Evolutionary conservation across 2,888 invertebrate species (phyloP).

Genomic region (Spodoptera littoralis): DNA sequence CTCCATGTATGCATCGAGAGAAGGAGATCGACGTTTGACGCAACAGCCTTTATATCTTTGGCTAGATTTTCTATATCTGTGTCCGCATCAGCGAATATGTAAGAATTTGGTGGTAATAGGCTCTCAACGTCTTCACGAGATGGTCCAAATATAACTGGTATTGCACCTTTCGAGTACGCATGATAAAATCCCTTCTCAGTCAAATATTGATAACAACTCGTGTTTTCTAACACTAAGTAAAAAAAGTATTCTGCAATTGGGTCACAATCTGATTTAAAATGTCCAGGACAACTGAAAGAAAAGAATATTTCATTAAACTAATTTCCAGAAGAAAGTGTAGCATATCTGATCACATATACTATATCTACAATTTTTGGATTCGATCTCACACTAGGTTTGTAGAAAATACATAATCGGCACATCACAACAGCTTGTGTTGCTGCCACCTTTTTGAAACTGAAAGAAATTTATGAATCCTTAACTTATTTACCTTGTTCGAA

Average conservation of each 20-base stretch:
- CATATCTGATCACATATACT: too few relatives aligned
- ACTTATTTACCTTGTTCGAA: constrained; percentile 44
- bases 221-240: constrained; percentile 92
- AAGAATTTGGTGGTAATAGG: constrained; percentile 90
- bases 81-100: constrained; percentile 89
- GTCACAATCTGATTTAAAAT: constrained; percentile 89
- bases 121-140: constrained; percentile 79
- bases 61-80: constrained; percentile 85
- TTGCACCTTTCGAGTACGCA: constrained; percentile 89
- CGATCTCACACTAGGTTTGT: too few relatives aligned
- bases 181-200: constrained; percentile 92
- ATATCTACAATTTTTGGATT: too few relatives aligned
- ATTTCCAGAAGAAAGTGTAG: too few relatives aligned
- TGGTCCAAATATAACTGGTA: constrained; percentile 91
- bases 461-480: too few relatives aligned
- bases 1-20: constrained; percentile 90
- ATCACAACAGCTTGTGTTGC: too few relatives aligned
- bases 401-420: too few relatives aligned
- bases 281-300: constrained; percentile 90
- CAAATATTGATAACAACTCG: constrained; percentile 91
- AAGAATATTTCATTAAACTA: constrained; percentile 6
- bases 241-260: constrained; percentile 89
- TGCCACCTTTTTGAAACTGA: too few relatives aligned
- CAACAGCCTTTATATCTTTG: constrained; percentile 83
- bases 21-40: constrained; percentile 70